Conservation (phyloP, 2,113 vertebrate species). For the Elachura formosa region DNA sequence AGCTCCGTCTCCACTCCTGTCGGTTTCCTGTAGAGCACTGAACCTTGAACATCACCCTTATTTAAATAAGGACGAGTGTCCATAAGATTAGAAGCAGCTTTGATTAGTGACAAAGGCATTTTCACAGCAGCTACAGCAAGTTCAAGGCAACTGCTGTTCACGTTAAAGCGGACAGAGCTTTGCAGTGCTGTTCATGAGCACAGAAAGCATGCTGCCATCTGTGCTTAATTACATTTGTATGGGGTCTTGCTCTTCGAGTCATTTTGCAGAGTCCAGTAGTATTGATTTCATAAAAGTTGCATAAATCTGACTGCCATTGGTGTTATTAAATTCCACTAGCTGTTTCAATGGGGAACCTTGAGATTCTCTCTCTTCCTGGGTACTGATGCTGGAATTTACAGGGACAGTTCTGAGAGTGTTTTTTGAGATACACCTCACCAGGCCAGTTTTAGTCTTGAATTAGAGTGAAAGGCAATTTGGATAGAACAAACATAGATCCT, state of each 20-base stretch:
- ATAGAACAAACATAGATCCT: not conserved
- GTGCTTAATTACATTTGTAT: slow-evolving; percentile 44
- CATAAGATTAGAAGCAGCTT: not conserved
- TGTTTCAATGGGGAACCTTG: not conserved
- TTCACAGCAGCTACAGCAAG: not conserved
- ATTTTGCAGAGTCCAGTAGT: slow-evolving; percentile 31
- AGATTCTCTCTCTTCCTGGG: not conserved
- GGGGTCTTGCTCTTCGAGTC: slow-evolving; percentile 5
- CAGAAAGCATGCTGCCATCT: not conserved
- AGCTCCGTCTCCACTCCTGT: not conserved
- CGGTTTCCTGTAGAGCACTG: not conserved
- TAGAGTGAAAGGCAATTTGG: not conserved
- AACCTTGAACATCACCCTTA: not conserved
- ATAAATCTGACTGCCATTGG: slow-evolving; percentile 36
- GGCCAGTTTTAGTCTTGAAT: not conserved
- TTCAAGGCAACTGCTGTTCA: slow-evolving; percentile 34
- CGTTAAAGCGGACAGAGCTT: not conserved
- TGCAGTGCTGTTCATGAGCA: not conserved
- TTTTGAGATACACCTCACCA: not conserved
- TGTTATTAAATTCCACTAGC: slow-evolving; percentile 22
- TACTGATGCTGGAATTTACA: not conserved
- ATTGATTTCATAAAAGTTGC: slow-evolving; percentile 46
- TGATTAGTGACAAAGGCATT: slow-evolving; percentile 5
- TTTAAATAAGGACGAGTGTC: not conserved
- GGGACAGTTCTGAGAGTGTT: not conserved